phyloP scores from a whole-genome alignment of 2,113 vertebrate genomes.

The Mus musculus region GRCm39 chr15:22133001-22133500 shows the following conservation, averaged over 20 bases:
- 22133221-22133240: neutral
- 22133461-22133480: neutral
- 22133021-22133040: neutral
- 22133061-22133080: neutral
- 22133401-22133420: neutral
- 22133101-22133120: neutral
- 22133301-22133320: neutral
- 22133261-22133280: neutral
- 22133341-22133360: neutral
- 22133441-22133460: neutral
- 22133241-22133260: neutral
- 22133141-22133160: neutral
- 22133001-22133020: neutral
- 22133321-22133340: neutral
- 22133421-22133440: neutral
- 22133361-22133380: neutral
- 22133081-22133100: neutral
- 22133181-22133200: neutral
- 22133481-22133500: neutral
- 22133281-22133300: neutral
- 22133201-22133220: too few relatives aligned
- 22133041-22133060: neutral
- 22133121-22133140: neutral
- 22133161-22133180: neutral
- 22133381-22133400: neutral